phyloP scores from a whole-genome alignment of 2,113 vertebrate genomes.

The Agapornis roseicollis region DNA sequence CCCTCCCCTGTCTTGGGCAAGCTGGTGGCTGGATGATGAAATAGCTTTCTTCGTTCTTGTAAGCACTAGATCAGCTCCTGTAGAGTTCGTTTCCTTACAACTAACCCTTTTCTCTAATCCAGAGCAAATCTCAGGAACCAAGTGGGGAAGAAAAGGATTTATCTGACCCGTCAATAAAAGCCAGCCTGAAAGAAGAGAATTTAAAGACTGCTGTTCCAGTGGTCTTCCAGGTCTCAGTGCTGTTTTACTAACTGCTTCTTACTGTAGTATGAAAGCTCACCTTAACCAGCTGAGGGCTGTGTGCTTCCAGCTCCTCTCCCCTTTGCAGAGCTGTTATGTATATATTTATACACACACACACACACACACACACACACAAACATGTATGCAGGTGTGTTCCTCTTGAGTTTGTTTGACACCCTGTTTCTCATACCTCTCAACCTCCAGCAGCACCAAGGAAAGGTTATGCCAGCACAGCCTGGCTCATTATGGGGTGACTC shows the following conservation, averaged over 20 bases:
- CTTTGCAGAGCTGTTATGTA: slow-evolving; percentile 25
- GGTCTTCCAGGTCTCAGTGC: slow-evolving; percentile 76
- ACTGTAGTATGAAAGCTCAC: slow-evolving; percentile 18
- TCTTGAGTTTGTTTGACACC: slow-evolving; percentile 52
- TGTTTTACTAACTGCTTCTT: slow-evolving; percentile 66
- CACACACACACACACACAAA: background rate
- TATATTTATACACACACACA: background rate
- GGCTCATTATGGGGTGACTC: background rate
- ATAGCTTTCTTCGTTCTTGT: slow-evolving; percentile 34
- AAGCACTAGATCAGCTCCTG: slow-evolving; percentile 12
- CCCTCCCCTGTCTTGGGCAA: slow-evolving; percentile 51
- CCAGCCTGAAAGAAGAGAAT: slow-evolving; percentile 66
- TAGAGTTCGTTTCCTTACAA: slow-evolving; percentile 54
- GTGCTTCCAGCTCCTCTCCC: slow-evolving; percentile 51
- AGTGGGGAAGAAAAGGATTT: slow-evolving; percentile 73
- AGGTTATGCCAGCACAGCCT: background rate
- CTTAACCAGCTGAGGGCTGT: slow-evolving; percentile 19
- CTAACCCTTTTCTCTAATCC: slow-evolving; percentile 81
- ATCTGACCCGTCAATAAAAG: slow-evolving; percentile 66
- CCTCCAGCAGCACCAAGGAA: slow-evolving; percentile 32
- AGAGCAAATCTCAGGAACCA: slow-evolving; percentile 78
- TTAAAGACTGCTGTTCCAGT: slow-evolving; percentile 69
- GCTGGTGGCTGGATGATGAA: slow-evolving; percentile 48
- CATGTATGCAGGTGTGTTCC: slow-evolving; percentile 2
- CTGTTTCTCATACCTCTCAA: slow-evolving; percentile 73